phyloP scores from a whole-genome alignment of 1,140 invertebrate genomes.

The Phymorhynchus buccinoides region DNA sequence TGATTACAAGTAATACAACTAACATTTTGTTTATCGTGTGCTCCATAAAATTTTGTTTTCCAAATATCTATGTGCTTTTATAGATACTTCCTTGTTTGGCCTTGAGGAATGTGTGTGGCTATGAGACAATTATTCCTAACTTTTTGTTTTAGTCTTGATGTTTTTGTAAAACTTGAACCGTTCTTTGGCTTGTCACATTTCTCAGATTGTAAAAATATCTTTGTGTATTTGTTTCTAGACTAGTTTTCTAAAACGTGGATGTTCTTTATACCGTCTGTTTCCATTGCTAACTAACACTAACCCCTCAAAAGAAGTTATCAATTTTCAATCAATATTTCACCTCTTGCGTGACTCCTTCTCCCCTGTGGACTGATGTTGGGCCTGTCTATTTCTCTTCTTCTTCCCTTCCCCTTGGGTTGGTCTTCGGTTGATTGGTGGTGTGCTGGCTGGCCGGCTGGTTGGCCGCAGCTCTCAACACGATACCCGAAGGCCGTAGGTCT shows the following conservation, averaged over 20 bases:
- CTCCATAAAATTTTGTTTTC: not conserved
- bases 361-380: conserved; percentile 34
- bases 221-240: not conserved
- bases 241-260: too few relatives aligned
- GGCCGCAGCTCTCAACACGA: conserved; percentile 69
- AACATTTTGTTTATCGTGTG: not conserved
- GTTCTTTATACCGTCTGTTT: not conserved
- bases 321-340: not conserved
- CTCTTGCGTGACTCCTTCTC: not conserved
- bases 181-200: not conserved
- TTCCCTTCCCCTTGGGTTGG: conserved; percentile 40
- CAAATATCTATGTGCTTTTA: not conserved
- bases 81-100: not conserved
- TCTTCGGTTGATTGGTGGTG: not conserved
- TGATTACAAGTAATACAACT: too few relatives aligned
- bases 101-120: not conserved
- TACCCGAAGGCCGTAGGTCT: conserved; percentile 69
- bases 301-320: not conserved
- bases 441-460: conserved; percentile 12
- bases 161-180: not conserved
- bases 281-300: not conserved
- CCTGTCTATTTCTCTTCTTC: conserved; percentile 33
- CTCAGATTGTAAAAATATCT: not conserved
- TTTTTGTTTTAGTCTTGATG: not conserved
- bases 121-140: not conserved